Evolutionary conservation across 2,888 invertebrate genomes (phyloP).

Genomic region (Metallyticus violacea): DNA sequence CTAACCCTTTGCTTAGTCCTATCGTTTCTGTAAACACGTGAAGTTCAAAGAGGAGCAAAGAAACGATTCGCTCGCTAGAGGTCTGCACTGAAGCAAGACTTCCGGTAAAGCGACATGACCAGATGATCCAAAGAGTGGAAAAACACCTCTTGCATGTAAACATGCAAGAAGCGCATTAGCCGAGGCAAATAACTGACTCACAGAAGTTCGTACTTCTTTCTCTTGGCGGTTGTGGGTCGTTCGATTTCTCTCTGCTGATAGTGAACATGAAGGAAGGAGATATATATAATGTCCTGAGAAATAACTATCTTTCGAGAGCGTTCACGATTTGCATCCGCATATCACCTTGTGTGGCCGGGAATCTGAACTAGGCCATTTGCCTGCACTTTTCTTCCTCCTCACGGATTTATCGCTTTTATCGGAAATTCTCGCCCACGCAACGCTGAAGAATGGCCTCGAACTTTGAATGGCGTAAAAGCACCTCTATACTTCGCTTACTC

Average conservation of each 20-base stretch:
- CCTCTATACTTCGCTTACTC: too few relatives aligned
- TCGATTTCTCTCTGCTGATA: not conserved
- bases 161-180: not conserved
- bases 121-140: not conserved
- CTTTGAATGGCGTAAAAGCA: too few relatives aligned
- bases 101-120: not conserved
- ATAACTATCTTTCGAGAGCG: not conserved
- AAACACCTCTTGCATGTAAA: not conserved
- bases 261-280: not conserved
- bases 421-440: not conserved
- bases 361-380: not conserved
- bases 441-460: not conserved
- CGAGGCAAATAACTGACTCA: too few relatives aligned
- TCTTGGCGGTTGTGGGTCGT: not conserved
- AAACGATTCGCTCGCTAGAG: not conserved
- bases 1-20: too few relatives aligned
- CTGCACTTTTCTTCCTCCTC: not conserved
- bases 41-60: not conserved
- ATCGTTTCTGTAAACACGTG: too few relatives aligned
- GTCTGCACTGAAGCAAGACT: too few relatives aligned
- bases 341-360: not conserved
- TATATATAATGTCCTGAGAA: not conserved
- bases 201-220: too few relatives aligned
- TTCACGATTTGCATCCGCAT: not conserved
- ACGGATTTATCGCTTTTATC: too few relatives aligned